Base-by-base conservation (phyloP, 2,888 invertebrate species). In the Scelioninae gen. 2 region DNA sequence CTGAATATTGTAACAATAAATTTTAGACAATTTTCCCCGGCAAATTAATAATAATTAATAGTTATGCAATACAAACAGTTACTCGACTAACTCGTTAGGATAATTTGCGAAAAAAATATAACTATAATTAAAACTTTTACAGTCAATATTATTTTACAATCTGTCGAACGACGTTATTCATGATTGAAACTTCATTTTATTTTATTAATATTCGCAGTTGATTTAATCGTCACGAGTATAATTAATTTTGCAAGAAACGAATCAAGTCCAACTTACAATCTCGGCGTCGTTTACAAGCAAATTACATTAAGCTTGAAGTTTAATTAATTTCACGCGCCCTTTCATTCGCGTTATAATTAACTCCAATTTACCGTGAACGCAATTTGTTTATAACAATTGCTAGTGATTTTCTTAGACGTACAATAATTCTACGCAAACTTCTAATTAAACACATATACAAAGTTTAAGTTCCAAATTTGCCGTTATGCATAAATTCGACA, bases 261-360 rank as follows among this genome's bases (percentile, higher is more conserved):
- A 65, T 65, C 39, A 46, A 55, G 39, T 46, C 41, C 7, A 37
- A 41, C 16, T 57, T 58, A 68, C 60, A 37, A 68, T 53, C 22
- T 35, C 11, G 28, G n/a, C 45, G 41, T 41, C 48, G 31, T 61
- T 46, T 69, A 61, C 55, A 61, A 61, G 61, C 46, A 69, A 69
- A 69, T 69, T 55, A 69, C 69, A 48, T 69, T 55, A 69, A 61
- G 39, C 53, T 19, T 31, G 31, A 69, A 69, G 60, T 69, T 70
- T 70, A 70, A 70, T 70, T 70, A 64, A 70, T 64, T 63, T 64
- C 15, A 18, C 37, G 43, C 33, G 22, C 31, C 25, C 52, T 43
- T 19, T 58, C 37, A 37, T 64, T 37, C 52, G 50, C 46, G 50
- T 57, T 52, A 64, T 37, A 64, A 70, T 63, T 60, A 70, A 70